Base-by-base conservation (phyloP, 2,797 vertebrate species). In the Chelonia mydas region DNA sequence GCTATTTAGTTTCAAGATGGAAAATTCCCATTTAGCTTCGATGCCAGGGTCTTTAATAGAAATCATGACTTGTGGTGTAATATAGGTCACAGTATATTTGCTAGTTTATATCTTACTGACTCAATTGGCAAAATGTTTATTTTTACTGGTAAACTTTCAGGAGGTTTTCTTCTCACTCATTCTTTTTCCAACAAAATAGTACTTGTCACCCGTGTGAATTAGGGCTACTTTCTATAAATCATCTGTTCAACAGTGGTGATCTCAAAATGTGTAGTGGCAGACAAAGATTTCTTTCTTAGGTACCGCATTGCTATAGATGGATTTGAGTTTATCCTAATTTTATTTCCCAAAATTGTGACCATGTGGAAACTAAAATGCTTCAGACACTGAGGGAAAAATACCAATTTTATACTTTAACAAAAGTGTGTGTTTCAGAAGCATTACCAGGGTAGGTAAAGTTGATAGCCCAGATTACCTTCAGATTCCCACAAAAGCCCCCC, bases 31-130 rank as follows among this genome's bases (percentile, higher is more conserved):
- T 97, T 97, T 97, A 95, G 97, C 97, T 98, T 97, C 95, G 54
- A 97, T 98, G 99, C 99, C 99, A 99, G 98, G 97, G 98, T 98
- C 98, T 98, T 99, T 99, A 98, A 99, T 98, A 99, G 98, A 97
- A 98, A 96, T 90, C 96, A 95, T 98, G 96, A 93, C 96, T 98
- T 95, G 98, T 86, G 95, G 96, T 96, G 91, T 97, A 90, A 97
- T 97, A 84, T 92, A 96, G 98, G 97, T 97, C 95, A 91, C 96
- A 49, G 94, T 97, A 87, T 97, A 90, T 98, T 98, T 97, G 97
- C 92, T 95, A 90, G 96, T 98, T 98, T 98, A 91, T 97, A 95
- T 97, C 97, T 96, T 96, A 93, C 96, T 97, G 97, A 96, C 98
- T 97, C 85, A 96, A 96, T 96, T 98, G 98, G 98, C 98, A 96